Evolutionary conservation across 2,888 invertebrate genomes (phyloP).

Genomic region (Schizotus pectinicornis): DNA sequence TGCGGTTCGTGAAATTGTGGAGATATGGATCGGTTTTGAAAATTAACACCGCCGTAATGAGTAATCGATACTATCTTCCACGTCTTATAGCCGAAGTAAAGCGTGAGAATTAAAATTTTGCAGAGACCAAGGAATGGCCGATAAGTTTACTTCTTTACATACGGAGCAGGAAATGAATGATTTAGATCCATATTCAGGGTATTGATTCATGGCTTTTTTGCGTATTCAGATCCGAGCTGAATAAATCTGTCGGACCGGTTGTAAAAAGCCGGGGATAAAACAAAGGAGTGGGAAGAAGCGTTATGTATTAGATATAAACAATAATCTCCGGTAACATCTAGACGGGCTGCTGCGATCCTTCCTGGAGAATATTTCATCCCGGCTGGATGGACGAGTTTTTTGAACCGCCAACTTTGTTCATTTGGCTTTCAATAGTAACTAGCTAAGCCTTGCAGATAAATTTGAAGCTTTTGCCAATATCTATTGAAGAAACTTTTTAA

Average conservation of each 20-base stretch:
- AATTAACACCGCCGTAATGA: conserved; percentile 30
- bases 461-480: not conserved
- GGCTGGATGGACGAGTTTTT: not conserved
- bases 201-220: conserved; percentile 20
- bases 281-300: conserved; percentile 8
- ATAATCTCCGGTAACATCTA: conserved; percentile 14
- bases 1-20: conserved; percentile 18
- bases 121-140: not conserved
- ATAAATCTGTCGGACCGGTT: conserved; percentile 19
- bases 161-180: conserved; percentile 25
- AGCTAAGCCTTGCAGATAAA: not conserved
- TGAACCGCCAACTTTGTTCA: not conserved
- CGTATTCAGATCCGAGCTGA: conserved; percentile 10
- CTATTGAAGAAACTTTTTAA: no score
- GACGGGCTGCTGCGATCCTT: conserved; percentile 4
- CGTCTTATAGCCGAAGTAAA: conserved; percentile 16
- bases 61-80: conserved; percentile 35
- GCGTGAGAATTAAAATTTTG: conserved; percentile 23
- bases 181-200: conserved; percentile 20
- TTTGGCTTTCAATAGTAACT: not conserved
- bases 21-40: conserved; percentile 18
- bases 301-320: conserved; percentile 14
- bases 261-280: conserved; percentile 6
- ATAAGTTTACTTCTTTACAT: not conserved
- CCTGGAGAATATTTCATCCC: conserved; percentile 11